Evolutionary conservation across 1,140 invertebrate genomes (phyloP).

Genomic region (Augochlora pura): DNA sequence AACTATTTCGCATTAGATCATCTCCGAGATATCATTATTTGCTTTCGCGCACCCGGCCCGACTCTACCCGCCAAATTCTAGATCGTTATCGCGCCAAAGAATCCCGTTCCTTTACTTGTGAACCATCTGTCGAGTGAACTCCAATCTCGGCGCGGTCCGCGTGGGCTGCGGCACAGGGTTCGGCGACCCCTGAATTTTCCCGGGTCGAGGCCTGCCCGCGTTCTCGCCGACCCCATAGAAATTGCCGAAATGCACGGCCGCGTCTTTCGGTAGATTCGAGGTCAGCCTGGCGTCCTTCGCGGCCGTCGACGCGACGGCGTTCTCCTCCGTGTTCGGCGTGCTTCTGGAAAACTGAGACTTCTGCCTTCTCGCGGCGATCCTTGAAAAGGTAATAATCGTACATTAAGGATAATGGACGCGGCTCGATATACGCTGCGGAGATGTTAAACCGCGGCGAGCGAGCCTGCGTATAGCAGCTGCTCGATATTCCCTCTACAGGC

Average conservation of each 20-base stretch:
- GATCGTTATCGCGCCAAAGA: too few relatives aligned
- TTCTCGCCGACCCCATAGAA: constrained; percentile 52
- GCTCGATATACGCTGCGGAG: not conserved
- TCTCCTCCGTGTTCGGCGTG: not conserved
- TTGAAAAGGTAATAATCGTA: constrained; percentile 13
- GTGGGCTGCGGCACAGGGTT: not conserved
- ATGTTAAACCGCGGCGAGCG: not conserved
- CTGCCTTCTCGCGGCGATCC: not conserved
- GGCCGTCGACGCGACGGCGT: not conserved
- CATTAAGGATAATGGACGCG: constrained; percentile 6
- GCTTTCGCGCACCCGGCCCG: too few relatives aligned
- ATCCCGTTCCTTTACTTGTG: constrained; percentile 50
- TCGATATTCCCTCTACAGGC: not conserved
- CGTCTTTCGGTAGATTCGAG: constrained; percentile 27
- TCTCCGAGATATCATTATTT: too few relatives aligned
- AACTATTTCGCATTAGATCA: too few relatives aligned
- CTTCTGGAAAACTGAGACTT: constrained; percentile 7
- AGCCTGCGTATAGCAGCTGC: not conserved
- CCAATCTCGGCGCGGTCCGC: constrained; percentile 33
- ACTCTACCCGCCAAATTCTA: too few relatives aligned
- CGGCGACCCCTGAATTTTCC: not conserved
- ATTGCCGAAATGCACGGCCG: constrained; percentile 61
- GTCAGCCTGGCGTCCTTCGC: not conserved
- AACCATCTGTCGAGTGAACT: constrained; percentile 67
- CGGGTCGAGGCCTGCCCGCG: not conserved